Conservation (phyloP, 2,797 vertebrate genomes). For the Melanotaenia maccullochi region DNA sequence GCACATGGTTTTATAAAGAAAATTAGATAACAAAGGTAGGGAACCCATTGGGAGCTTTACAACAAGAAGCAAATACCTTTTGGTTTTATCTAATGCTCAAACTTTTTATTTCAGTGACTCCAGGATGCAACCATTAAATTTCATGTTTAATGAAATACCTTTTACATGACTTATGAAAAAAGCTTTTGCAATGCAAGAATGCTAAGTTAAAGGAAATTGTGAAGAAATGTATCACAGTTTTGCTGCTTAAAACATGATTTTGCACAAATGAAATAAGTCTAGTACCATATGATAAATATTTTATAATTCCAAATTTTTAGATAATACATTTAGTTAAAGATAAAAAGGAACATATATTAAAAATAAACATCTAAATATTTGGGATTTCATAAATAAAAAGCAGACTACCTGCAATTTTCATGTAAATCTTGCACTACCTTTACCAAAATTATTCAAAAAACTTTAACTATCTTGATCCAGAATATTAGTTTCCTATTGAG, state of each 20-base stretch:
- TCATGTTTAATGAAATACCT: too few relatives aligned
- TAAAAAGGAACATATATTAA: neutral
- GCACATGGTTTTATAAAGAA: neutral
- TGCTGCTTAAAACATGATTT: neutral
- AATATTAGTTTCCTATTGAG: too few relatives aligned
- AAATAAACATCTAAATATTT: neutral
- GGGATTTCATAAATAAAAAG: too few relatives aligned
- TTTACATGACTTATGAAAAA: too few relatives aligned
- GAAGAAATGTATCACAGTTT: neutral
- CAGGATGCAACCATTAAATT: too few relatives aligned
- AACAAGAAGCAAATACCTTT: neutral
- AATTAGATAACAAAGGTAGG: neutral
- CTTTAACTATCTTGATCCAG: too few relatives aligned
- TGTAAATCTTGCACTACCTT: too few relatives aligned
- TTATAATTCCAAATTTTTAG: too few relatives aligned
- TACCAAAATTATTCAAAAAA: too few relatives aligned
- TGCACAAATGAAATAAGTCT: neutral
- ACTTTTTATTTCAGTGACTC: too few relatives aligned
- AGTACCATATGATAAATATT: neutral
- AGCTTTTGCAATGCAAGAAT: too few relatives aligned
- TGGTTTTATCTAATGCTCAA: neutral
- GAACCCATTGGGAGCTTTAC: neutral
- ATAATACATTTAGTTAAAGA: neutral
- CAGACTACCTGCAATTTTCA: too few relatives aligned
- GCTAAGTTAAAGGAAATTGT: neutral